Evolutionary conservation across 1,140 invertebrate genomes (phyloP).

Genomic region (Grapholita molesta): DNA sequence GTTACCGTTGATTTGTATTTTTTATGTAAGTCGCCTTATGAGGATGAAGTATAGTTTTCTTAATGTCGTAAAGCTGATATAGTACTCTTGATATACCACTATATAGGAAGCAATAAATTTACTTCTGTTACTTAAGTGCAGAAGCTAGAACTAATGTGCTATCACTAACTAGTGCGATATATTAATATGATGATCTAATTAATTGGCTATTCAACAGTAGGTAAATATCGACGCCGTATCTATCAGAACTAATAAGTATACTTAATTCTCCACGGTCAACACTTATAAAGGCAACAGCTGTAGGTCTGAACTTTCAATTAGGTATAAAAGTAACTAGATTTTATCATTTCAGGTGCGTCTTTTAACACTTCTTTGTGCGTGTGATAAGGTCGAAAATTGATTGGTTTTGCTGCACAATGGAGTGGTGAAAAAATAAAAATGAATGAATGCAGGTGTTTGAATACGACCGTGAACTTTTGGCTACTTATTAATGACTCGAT

Average conservation of each 20-base stretch:
- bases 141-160: not conserved
- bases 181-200: not conserved
- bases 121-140: not conserved
- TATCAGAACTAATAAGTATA: not conserved
- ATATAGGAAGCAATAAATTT: not conserved
- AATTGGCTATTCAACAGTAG: not conserved
- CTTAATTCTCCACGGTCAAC: not conserved
- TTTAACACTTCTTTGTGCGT: not conserved
- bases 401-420: not conserved
- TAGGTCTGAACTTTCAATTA: not conserved
- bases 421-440: not conserved
- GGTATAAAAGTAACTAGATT: not conserved
- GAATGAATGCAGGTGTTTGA: not conserved
- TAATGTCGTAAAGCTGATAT: not conserved
- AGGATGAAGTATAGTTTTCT: not conserved
- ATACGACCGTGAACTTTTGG: not conserved
- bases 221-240: not conserved
- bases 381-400: not conserved
- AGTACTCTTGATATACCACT: not conserved
- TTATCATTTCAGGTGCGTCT: not conserved
- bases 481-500: not conserved
- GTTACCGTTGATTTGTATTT: no score
- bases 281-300: constrained; percentile 1
- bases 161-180: not conserved
- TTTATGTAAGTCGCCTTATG: no score